Base-by-base conservation (phyloP, 1,140 invertebrate species). In the Pseudomyrmex pallidus region DNA sequence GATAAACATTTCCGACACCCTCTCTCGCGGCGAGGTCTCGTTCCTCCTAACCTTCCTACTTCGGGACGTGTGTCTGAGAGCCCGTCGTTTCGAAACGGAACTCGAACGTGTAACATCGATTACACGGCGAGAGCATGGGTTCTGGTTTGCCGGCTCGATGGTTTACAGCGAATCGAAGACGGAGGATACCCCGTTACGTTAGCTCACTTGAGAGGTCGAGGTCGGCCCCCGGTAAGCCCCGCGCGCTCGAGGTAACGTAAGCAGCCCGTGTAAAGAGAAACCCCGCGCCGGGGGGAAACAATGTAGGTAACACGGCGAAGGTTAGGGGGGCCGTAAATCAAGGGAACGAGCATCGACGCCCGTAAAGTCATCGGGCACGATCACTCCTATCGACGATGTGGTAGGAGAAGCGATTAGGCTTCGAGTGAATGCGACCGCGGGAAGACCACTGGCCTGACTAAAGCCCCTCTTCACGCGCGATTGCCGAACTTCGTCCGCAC, bases 301-400 rank as follows among this genome's bases (percentile, higher is more conserved):
- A 92, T 92, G 91, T 92, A 86, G 87, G 83, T 87, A 87, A 86
- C 86, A 85, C 87, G 88, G 85, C 87, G 90, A 92, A 91, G 90
- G 92, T 93, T 92, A 91, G 91, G 90, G 84, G 89, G 83, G 86
- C 80, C 91, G 89, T 93, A 93, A 93, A 92, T 93, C 92, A 93
- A 88, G 86, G 83, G 87, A 92, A 93, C 91, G 91, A 92, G 92
- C 91, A 92, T 93, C 92, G 91, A 91, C 88, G 90, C 86, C 89
- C 91, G 92, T 93, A 92, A 93, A 92, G 89, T 92, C 90, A 92
- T 92, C 91, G 91, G 87, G 73, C 87, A 83, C 88, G 89, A 91
- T 92, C 88, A 86, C 87, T 90, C 85, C 86, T 88, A 88, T 91
- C 84, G 84, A 80, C 67, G 64, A 57, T 83, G 66, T 68, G 83